phyloP scores from a whole-genome alignment of 1,140 invertebrate genomes.

The Trichonephila clavata region DNA sequence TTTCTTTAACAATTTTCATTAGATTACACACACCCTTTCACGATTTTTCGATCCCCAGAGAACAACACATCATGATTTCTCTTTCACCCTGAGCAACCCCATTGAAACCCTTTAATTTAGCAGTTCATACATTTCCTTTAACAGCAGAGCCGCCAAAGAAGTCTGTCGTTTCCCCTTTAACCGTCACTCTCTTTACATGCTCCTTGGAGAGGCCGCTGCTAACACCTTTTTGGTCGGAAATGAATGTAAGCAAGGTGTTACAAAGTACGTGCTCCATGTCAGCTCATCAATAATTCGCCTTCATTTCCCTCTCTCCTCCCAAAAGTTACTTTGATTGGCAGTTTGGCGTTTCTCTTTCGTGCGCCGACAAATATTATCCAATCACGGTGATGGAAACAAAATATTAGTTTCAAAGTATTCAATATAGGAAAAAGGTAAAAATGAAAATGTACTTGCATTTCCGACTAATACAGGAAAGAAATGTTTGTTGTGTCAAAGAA shows the following conservation, averaged over 20 bases:
- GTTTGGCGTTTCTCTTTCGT: conserved; percentile 23
- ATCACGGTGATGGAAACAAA: conserved; percentile 16
- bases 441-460: not conserved
- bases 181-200: not conserved
- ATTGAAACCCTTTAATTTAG: not conserved
- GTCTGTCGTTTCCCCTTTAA: not conserved
- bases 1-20: too few relatives aligned
- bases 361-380: conserved; percentile 10
- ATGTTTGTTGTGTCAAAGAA: too few relatives aligned
- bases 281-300: conserved; percentile 34
- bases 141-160: not conserved
- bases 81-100: not conserved
- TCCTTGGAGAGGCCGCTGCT: not conserved
- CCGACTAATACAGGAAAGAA: not conserved
- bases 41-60: too few relatives aligned
- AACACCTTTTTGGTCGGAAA: conserved; percentile 11
- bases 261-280: conserved; percentile 20
- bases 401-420: not conserved
- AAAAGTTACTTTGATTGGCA: conserved; percentile 4
- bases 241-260: conserved; percentile 1
- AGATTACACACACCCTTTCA: too few relatives aligned
- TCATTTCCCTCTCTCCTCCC: not conserved
- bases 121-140: not conserved
- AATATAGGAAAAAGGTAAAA: not conserved
- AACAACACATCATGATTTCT: too few relatives aligned